Conservation (phyloP, 2,888 invertebrate genomes). For the Synergus umbraculus region DNA sequence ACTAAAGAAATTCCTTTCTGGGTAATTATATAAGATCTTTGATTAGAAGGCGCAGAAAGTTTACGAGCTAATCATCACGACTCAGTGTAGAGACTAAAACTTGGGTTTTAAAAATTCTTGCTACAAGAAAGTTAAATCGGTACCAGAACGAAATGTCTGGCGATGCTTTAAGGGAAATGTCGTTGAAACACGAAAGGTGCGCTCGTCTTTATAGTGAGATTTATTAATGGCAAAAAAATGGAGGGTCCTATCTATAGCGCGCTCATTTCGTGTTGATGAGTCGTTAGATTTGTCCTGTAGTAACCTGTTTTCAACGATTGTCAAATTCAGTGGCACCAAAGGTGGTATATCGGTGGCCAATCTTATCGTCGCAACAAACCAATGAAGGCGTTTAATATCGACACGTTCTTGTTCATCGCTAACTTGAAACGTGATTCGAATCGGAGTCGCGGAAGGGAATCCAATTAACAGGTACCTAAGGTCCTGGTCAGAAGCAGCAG, state of each 20-base stretch:
- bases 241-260: constrained; percentile 2
- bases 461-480: constrained; percentile 63
- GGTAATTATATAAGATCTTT: constrained; percentile 12
- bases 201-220: constrained; percentile 40
- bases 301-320: not conserved
- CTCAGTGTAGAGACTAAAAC: constrained; percentile 14
- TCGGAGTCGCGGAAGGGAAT: constrained; percentile 49
- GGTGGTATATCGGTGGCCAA: constrained; percentile 39
- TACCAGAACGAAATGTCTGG: constrained; percentile 27
- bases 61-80: constrained; percentile 8
- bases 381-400: constrained; percentile 5
- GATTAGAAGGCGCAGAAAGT: constrained; percentile 10
- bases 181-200: constrained; percentile 37
- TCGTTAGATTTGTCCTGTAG: constrained; percentile 26
- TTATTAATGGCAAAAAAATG: constrained; percentile 33
- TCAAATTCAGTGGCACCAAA: constrained; percentile 36
- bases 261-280: constrained; percentile 37
- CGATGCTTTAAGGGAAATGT: constrained; percentile 16
- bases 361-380: constrained; percentile 30
- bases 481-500: constrained; percentile 51
- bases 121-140: constrained; percentile 33
- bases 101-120: constrained; percentile 7
- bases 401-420: constrained; percentile 12
- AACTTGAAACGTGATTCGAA: constrained; percentile 33
- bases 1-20: not conserved